Conservation (phyloP, 1,140 invertebrate genomes). For the Portunus trituberculatus region DNA sequence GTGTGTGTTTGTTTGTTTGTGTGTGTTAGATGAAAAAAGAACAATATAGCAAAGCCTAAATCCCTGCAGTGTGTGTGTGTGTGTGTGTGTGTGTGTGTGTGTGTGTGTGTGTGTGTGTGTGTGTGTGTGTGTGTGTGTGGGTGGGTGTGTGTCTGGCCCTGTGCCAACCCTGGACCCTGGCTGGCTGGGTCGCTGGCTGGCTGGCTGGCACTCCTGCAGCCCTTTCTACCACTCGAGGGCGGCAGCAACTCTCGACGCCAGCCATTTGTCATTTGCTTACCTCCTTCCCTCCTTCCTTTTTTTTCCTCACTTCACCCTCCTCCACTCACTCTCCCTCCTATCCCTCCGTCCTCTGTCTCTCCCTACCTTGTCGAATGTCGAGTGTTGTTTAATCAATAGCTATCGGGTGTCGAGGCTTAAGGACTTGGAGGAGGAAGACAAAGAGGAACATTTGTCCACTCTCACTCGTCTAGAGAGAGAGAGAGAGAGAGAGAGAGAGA, state of each 20-base stretch:
- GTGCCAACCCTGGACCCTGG: neutral
- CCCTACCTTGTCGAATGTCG: too few relatives aligned
- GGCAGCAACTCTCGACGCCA: neutral
- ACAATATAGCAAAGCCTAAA: neutral
- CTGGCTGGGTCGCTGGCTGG: neutral
- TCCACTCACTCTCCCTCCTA: neutral
- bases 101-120: neutral
- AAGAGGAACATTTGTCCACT: too few relatives aligned
- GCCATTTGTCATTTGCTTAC: too few relatives aligned
- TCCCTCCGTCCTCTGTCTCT: neutral
- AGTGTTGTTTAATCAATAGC: too few relatives aligned
- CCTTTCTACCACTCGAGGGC: neutral
- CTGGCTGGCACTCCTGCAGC: neutral
- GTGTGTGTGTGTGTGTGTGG: conserved; percentile 18
- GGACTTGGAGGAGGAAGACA: too few relatives aligned
- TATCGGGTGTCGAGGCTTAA: too few relatives aligned
- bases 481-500: too few relatives aligned
- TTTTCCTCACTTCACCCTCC: neutral
- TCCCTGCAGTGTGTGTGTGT: neutral
- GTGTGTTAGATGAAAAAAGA: neutral
- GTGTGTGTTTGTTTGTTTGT: neutral
- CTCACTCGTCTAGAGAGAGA: too few relatives aligned
- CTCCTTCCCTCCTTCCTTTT: neutral
- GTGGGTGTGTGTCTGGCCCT: neutral
- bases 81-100: neutral